A percentile compares a stretch with the other conserved stretches of the same genome.
These are phyloP conservation scores for Liasis olivaceus DNA, from an alignment of 2,797 vertebrate genomes.

Conservation along the genomic window DNA sequence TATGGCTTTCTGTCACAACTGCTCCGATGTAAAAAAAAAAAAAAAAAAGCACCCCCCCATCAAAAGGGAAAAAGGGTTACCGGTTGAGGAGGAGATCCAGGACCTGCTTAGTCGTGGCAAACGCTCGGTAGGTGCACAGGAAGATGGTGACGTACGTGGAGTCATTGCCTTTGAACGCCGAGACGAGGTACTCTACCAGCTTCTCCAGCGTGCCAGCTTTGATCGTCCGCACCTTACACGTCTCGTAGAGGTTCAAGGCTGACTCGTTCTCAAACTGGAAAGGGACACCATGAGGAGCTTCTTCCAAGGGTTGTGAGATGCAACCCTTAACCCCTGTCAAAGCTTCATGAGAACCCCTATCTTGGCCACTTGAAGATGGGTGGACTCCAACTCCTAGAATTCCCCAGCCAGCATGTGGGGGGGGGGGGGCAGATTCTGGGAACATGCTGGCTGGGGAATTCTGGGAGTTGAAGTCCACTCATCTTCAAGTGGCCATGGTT, in stretches of 20 bases:
- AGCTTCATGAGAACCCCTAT: too few species aligned
- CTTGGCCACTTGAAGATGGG: too few species aligned
- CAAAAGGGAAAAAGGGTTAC: conserved; percentile 16
- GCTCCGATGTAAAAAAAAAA: too few species aligned
- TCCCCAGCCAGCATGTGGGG: too few species aligned
- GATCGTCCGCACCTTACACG: conserved; percentile 94
- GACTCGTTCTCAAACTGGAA: conserved; percentile 87
- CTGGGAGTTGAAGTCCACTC: too few species aligned
- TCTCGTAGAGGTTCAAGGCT: conserved; percentile 92
- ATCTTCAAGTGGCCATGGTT: too few species aligned
- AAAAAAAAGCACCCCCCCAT: too few species aligned
- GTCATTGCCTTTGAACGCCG: conserved; percentile 93
- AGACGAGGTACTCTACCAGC: conserved; percentile 97
- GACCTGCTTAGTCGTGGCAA: conserved; percentile 92
- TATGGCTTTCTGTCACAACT: neutral
- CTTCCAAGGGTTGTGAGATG: neutral
- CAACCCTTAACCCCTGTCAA: too few species aligned
- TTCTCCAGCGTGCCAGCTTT: conserved; percentile 96
- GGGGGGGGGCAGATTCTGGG: too few species aligned
- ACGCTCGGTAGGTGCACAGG: conserved; percentile 96
- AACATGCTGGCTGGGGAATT: too few species aligned
- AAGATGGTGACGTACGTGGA: conserved; percentile 98
- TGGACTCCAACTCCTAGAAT: too few species aligned
- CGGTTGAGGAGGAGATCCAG: conserved; percentile 95
- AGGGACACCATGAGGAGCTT: neutral